Conservation (phyloP, 2,797 vertebrate species). For the Phataginus tricuspis region DNA sequence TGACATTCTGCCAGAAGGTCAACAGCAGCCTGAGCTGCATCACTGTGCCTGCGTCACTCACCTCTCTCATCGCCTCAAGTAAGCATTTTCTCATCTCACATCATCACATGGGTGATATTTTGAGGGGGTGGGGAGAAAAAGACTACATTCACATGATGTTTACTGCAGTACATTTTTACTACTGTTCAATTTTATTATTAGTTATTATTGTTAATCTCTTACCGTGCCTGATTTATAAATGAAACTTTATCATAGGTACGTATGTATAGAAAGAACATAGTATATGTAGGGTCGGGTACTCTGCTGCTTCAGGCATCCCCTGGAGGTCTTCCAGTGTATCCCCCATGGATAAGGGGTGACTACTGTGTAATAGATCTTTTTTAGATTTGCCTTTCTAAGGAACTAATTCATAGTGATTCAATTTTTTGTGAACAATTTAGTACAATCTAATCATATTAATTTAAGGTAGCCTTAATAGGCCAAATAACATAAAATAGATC, state of each 20-base stretch:
- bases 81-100: neutral
- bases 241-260: neutral
- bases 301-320: neutral
- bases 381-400: neutral
- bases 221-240: neutral
- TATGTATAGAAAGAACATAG: neutral
- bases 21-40: neutral
- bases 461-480: neutral
- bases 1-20: neutral
- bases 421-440: slow-evolving; percentile 2
- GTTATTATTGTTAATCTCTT: neutral
- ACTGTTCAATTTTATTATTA: neutral
- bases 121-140: neutral
- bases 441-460: slow-evolving; percentile 16
- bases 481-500: neutral
- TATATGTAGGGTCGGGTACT: too few species aligned
- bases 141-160: neutral
- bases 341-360: neutral
- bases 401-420: neutral
- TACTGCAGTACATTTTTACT: neutral
- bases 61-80: neutral
- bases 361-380: neutral
- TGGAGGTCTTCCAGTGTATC: neutral
- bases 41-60: neutral
- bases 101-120: neutral